phyloP scores from a whole-genome alignment of 35 echinoderm and acorn worm genomes.

The Patiria miniata region DNA sequence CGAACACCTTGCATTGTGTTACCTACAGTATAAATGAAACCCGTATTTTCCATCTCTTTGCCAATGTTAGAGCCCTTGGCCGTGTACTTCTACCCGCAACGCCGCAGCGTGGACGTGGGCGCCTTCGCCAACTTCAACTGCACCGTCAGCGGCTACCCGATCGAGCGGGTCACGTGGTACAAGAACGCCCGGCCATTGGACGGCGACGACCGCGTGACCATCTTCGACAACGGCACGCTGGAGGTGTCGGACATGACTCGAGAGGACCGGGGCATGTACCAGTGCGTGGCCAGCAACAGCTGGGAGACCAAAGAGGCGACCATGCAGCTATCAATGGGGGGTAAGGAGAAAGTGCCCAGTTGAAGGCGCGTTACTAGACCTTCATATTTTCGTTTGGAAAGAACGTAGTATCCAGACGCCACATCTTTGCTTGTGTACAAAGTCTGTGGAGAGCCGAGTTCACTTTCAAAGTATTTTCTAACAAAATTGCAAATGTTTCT shows the following conservation, averaged over 20 bases:
- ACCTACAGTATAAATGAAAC: too few relatives aligned
- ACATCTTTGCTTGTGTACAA: too few relatives aligned
- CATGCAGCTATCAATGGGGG: conserved; percentile 93
- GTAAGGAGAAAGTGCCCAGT: conserved; percentile 40
- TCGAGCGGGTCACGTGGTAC: conserved; percentile 89
- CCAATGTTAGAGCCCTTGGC: conserved; percentile 67
- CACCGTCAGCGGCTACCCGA: conserved; percentile 79
- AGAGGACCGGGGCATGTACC: conserved; percentile 94
- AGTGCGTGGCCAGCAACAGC: conserved; percentile 90
- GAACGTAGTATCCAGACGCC: too few relatives aligned
- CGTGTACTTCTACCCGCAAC: conserved; percentile 91
- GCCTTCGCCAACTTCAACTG: conserved; percentile 92
- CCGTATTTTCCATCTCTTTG: not conserved
- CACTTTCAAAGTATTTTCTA: too few relatives aligned
- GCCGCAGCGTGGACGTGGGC: conserved; percentile 88
- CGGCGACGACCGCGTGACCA: conserved; percentile 73
- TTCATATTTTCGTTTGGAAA: too few relatives aligned
- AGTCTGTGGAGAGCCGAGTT: too few relatives aligned
- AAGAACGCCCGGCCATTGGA: conserved; percentile 93
- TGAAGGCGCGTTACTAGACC: too few relatives aligned
- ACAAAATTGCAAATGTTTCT: too few relatives aligned
- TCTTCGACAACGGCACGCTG: conserved; percentile 87
- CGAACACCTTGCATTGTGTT: too few relatives aligned
- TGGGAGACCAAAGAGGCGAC: conserved; percentile 94
- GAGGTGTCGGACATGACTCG: conserved; percentile 82